Percentiles rank a stretch among this genome's conserved stretches.
Conservation (phyloP, 2,113 vertebrate genomes). For the Cyprinodon tularosa region DNA sequence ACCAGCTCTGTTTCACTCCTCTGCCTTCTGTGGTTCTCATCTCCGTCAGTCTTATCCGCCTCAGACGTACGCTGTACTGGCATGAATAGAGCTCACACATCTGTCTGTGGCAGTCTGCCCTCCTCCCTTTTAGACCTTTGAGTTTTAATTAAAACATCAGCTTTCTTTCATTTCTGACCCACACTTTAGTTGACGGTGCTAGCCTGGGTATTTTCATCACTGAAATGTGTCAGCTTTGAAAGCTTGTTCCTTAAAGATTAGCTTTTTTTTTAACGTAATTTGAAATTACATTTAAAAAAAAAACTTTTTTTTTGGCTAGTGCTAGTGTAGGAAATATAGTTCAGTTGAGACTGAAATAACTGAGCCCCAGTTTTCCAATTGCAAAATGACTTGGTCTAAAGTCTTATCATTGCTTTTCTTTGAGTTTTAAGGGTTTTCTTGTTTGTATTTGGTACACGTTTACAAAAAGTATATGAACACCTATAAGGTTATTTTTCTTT, state of each 20-base stretch:
- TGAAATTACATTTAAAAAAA: too few relatives aligned
- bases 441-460: neutral
- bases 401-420: neutral
- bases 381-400: neutral
- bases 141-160: constrained; percentile 71
- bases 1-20: constrained; percentile 66
- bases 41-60: constrained; percentile 57
- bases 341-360: neutral
- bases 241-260: neutral
- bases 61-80: constrained; percentile 47
- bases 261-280: too few relatives aligned
- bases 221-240: neutral
- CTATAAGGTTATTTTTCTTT: too few relatives aligned
- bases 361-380: neutral
- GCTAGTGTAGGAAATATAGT: neutral
- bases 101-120: constrained; percentile 48
- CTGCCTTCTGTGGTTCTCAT: constrained; percentile 61
- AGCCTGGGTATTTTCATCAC: neutral
- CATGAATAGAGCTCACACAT: constrained; percentile 65
- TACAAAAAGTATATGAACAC: too few relatives aligned
- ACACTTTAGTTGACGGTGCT: constrained; percentile 39
- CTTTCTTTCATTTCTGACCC: constrained; percentile 49
- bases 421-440: neutral
- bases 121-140: constrained; percentile 56
- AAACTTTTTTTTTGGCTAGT: neutral